Conservation (phyloP, 2,113 vertebrate species). For the Saccopteryx bilineata region DNA sequence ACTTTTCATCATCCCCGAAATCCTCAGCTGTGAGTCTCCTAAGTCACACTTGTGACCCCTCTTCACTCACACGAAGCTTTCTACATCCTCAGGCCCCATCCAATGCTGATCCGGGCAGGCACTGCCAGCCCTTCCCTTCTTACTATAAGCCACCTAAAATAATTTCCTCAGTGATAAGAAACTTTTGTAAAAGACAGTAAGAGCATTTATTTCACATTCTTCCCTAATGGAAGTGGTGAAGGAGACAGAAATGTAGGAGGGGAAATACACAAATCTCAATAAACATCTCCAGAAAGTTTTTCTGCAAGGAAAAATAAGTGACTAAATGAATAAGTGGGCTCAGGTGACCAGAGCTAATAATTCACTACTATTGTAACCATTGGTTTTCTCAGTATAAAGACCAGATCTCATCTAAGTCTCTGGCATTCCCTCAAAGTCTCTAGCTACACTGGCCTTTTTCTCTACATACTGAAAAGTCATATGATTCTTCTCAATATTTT, state of each 20-base stretch:
- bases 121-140: not conserved
- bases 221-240: not conserved
- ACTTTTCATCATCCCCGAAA: not conserved
- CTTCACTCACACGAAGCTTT: not conserved
- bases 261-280: constrained; percentile 7
- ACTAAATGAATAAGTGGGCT: not conserved
- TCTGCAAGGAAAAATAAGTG: not conserved
- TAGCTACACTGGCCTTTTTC: not conserved
- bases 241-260: not conserved
- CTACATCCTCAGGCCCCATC: not conserved
- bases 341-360: not conserved
- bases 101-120: not conserved
- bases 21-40: not conserved
- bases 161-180: not conserved
- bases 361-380: not conserved
- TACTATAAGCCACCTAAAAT: not conserved
- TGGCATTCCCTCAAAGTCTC: not conserved
- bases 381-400: constrained; percentile 19
- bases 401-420: not conserved
- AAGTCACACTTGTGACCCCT: not conserved
- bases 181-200: not conserved
- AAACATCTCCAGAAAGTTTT: not conserved
- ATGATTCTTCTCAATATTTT: constrained; percentile 19
- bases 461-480: not conserved
- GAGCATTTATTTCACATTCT: constrained; percentile 16